phyloP scores from a whole-genome alignment of 2,113 vertebrate species.

The Aythya baeri region DNA sequence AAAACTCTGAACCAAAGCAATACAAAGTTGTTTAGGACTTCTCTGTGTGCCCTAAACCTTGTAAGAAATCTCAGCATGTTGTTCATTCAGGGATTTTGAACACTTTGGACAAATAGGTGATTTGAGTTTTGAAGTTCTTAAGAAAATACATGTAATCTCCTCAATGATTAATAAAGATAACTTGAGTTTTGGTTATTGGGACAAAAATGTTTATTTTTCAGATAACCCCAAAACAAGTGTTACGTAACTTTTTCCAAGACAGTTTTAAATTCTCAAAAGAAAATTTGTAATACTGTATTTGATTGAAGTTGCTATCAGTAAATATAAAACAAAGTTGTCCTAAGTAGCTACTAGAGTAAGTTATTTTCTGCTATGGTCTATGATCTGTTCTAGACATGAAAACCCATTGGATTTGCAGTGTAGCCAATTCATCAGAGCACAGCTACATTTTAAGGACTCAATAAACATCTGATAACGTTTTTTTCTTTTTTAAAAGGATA shows the following conservation, averaged over 20 bases:
- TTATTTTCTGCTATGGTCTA: neutral
- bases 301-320: neutral
- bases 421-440: neutral
- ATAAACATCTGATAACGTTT: neutral
- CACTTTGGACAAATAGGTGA: neutral
- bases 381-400: neutral
- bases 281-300: neutral
- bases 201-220: neutral
- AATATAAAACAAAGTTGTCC: neutral
- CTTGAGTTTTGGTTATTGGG: neutral
- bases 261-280: neutral
- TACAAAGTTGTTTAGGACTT: neutral
- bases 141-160: neutral
- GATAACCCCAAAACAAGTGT: neutral
- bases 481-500: neutral
- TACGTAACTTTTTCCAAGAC: neutral
- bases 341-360: neutral
- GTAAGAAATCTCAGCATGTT: rapidly evolving
- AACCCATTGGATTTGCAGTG: neutral
- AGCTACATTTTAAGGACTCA: neutral
- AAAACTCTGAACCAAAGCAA: neutral
- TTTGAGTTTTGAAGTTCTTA: neutral
- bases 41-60: neutral
- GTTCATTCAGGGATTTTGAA: neutral
- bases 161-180: neutral